A percentile compares a stretch with the other conserved stretches of the same genome.
phyloP scores from a whole-genome alignment of 1,140 invertebrate species.

The Neodiprion pinetum region DNA sequence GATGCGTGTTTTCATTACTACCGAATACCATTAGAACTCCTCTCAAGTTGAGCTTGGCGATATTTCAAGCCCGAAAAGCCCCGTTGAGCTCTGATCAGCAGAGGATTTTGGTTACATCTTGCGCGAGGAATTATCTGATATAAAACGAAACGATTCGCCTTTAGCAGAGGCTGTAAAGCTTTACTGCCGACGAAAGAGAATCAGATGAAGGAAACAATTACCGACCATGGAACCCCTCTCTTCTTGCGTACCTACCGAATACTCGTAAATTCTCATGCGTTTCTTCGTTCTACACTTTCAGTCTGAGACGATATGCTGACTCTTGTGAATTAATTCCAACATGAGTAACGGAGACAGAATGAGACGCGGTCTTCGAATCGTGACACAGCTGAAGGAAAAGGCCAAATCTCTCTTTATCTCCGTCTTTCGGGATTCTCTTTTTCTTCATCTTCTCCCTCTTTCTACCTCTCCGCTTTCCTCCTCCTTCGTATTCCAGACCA shows the following conservation, averaged over 20 bases:
- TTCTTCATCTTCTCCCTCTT: neutral
- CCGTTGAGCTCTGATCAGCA: neutral
- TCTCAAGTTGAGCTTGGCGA: too few species aligned
- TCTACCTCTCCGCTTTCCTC: neutral
- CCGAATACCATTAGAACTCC: too few species aligned
- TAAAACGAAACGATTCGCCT: neutral
- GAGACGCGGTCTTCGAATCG: neutral
- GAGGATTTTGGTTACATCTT: neutral
- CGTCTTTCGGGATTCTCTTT: neutral
- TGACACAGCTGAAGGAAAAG: neutral
- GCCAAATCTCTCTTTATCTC: neutral
- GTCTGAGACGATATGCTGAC: neutral
- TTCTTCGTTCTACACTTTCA: neutral
- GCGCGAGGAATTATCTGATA: neutral
- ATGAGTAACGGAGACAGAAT: neutral
- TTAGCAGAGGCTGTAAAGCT: constrained; percentile 5
- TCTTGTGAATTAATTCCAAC: constrained; percentile 3
- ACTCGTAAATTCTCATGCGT: neutral
- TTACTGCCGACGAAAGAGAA: neutral
- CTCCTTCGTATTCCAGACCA: neutral
- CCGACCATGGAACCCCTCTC: neutral
- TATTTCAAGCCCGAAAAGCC: neutral
- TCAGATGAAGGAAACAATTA: neutral
- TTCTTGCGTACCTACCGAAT: too few species aligned
- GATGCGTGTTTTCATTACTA: too few species aligned